Conservation (phyloP, 2,797 vertebrate genomes). For the Myotis daubentonii region DNA sequence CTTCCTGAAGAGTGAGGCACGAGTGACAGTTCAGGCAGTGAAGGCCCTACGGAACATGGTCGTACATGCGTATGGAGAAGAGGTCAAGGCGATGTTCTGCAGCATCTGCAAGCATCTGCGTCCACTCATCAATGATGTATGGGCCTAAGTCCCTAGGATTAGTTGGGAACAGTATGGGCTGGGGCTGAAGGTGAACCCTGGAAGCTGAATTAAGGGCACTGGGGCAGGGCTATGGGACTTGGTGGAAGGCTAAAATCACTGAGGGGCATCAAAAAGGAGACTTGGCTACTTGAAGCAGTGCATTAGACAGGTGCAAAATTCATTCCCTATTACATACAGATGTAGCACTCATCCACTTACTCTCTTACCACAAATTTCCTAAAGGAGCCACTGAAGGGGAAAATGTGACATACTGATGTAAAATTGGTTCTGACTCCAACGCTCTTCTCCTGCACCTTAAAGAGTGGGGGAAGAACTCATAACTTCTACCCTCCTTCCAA, state of each 20-base stretch:
- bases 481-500: too few relatives aligned
- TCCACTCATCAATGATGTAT: constrained; percentile 52
- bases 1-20: neutral
- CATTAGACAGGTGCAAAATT: too few relatives aligned
- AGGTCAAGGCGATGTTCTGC: constrained; percentile 21
- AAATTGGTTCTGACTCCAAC: too few relatives aligned
- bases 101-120: constrained; percentile 16
- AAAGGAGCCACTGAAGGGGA: too few relatives aligned
- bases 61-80: neutral
- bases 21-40: constrained; percentile 39
- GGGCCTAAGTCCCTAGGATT: neutral
- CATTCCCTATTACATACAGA: too few relatives aligned
- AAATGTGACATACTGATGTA: too few relatives aligned
- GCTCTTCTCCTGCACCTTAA: too few relatives aligned
- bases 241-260: neutral
- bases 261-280: neutral
- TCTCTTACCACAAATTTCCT: too few relatives aligned
- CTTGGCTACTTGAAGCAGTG: neutral
- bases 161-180: neutral
- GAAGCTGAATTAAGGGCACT: neutral
- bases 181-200: neutral
- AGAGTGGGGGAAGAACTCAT: too few relatives aligned
- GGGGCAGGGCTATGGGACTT: neutral
- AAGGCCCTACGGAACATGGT: constrained; percentile 54
- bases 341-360: too few relatives aligned